Conservation (phyloP, 2,888 invertebrate genomes). For the Caenorhabditis japonica region DNA sequence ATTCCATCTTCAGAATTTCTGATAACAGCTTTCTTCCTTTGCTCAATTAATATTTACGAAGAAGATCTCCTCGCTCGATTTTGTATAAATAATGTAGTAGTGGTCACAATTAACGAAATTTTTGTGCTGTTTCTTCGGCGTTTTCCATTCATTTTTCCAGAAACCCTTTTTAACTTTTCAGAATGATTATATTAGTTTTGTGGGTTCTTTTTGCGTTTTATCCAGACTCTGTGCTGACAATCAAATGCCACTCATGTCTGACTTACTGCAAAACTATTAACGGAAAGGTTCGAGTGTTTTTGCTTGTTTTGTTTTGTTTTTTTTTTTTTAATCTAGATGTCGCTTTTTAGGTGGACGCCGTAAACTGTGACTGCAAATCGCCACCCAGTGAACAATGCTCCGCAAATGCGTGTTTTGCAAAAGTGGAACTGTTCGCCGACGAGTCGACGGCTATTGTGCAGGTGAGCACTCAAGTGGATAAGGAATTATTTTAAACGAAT, state of each 20-base stretch:
- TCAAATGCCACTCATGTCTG: conserved; percentile 73
- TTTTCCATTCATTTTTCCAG: too few relatives aligned
- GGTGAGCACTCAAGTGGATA: conserved; percentile 56
- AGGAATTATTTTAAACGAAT: conserved; percentile 23
- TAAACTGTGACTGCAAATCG: conserved; percentile 73
- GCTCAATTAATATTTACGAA: conserved; percentile 44
- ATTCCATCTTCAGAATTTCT: conserved; percentile 41
- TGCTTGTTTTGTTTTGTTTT: not conserved
- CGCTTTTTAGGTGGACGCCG: conserved; percentile 61
- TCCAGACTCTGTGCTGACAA: conserved; percentile 8
- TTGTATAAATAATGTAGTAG: too few relatives aligned
- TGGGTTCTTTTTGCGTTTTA: not conserved
- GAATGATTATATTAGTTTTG: conserved; percentile 11
- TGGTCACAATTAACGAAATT: too few relatives aligned
- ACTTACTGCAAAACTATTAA: conserved; percentile 67
- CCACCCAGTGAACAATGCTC: conserved; percentile 60
- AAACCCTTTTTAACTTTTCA: too few relatives aligned
- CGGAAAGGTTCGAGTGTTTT: conserved; percentile 37
- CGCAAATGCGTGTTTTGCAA: conserved; percentile 66
- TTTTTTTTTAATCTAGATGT: not conserved
- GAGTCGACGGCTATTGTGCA: conserved; percentile 74
- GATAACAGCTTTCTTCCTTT: conserved; percentile 8
- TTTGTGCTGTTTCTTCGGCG: too few relatives aligned
- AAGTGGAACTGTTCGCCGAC: conserved; percentile 67
- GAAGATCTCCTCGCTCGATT: conserved; percentile 15